Percentiles rank a stretch among this genome's conserved stretches.
phyloP scores from a whole-genome alignment of 2,888 invertebrate species.

The Oxyteleia sp. region DNA sequence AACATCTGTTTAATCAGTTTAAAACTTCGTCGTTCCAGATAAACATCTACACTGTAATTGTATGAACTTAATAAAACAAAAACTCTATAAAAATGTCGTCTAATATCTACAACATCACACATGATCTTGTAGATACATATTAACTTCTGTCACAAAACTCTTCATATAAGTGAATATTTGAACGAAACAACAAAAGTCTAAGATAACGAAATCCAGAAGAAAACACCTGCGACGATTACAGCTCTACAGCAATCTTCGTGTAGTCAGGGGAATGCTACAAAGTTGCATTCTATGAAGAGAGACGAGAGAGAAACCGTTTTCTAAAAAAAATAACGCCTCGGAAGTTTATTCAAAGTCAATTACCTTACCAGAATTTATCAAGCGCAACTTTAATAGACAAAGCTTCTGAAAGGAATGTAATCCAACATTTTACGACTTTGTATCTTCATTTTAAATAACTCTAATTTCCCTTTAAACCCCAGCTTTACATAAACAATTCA shows the following conservation, averaged over 20 bases:
- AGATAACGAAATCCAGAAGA: slow-evolving; percentile 29
- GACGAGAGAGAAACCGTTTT: slow-evolving; percentile 26
- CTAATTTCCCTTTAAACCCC: too few species aligned
- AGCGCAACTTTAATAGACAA: slow-evolving; percentile 9
- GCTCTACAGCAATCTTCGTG: slow-evolving; percentile 23
- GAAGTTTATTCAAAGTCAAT: slow-evolving; percentile 55
- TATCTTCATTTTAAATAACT: not conserved
- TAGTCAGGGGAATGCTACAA: slow-evolving; percentile 39
- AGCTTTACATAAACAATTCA: not conserved
- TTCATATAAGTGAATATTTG: not conserved
- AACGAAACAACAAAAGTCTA: slow-evolving; percentile 20
- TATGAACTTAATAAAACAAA: too few species aligned
- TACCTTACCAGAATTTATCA: slow-evolving; percentile 33
- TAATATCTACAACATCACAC: too few species aligned
- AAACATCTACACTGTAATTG: too few species aligned
- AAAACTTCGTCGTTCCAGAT: too few species aligned
- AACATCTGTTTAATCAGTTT: too few species aligned
- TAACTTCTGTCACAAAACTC: not conserved
- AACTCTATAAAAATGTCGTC: too few species aligned
- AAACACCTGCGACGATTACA: slow-evolving; percentile 30
- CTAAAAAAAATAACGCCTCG: slow-evolving; percentile 41
- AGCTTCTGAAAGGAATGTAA: slow-evolving; percentile 18
- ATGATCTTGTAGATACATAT: too few species aligned
- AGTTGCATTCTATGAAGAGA: slow-evolving; percentile 36
- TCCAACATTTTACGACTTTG: slow-evolving; percentile 6